Conservation (phyloP, 2,797 vertebrate genomes). For the Micrastur ruficollis region DNA sequence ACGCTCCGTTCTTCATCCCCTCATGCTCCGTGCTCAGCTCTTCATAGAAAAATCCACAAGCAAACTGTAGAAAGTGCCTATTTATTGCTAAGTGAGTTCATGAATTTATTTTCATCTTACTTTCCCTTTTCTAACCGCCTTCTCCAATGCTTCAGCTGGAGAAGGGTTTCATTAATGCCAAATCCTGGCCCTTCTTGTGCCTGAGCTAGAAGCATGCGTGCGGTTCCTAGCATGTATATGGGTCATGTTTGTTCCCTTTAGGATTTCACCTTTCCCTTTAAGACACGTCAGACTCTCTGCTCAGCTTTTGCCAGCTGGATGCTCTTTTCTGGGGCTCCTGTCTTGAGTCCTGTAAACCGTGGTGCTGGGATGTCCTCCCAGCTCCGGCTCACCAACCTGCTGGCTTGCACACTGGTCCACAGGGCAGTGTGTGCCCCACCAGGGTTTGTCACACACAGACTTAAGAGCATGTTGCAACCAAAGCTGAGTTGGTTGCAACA, state of each 20-base stretch:
- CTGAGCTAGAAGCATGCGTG: neutral
- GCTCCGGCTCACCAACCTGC: rapidly evolving
- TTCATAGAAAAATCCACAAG: neutral
- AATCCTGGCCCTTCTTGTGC: neutral
- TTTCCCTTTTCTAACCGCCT: neutral
- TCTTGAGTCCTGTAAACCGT: neutral
- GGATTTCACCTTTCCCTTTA: neutral
- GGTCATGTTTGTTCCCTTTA: neutral
- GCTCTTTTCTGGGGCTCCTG: neutral
- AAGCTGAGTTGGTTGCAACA: neutral
- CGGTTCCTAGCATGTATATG: neutral
- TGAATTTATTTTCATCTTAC: constrained; percentile 4
- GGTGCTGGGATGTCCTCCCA: neutral
- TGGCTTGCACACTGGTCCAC: rapidly evolving
- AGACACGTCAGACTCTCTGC: rapidly evolving
- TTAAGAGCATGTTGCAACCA: neutral
- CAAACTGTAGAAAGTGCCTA: neutral
- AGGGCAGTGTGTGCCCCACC: neutral
- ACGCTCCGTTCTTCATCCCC: neutral
- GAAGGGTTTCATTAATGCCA: constrained; percentile 11
- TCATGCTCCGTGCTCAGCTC: neutral
- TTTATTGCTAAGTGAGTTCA: neutral
- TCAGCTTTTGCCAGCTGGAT: neutral
- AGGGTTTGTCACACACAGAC: neutral
- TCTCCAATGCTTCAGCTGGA: constrained; percentile 29